These are phyloP conservation scores for Brachypteracias leptosomus DNA, from an alignment of 2,113 vertebrate genomes.

Conservation along the genomic window DNA sequence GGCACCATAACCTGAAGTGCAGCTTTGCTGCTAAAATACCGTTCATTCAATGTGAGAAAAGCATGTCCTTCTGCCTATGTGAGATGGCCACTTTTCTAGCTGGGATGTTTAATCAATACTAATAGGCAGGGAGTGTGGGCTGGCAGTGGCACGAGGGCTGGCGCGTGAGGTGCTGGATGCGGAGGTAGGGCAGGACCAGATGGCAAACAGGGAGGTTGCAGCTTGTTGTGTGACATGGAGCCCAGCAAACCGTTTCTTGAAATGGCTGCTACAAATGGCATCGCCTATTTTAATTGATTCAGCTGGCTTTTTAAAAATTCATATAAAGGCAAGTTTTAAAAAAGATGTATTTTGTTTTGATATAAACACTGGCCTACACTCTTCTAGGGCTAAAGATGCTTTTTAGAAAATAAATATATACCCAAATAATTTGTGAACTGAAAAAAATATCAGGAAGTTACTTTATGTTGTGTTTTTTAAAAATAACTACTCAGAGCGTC, in stretches of 20 bases:
- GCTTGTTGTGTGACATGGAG: fast-evolving
- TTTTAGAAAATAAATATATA: neutral
- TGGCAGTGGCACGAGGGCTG: neutral
- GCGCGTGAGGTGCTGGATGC: neutral
- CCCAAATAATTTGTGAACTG: neutral
- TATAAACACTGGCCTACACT: neutral
- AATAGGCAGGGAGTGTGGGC: neutral
- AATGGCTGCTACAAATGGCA: neutral
- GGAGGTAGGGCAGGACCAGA: neutral
- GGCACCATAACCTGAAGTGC: neutral
- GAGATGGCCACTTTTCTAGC: neutral
- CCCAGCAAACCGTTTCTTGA: neutral
- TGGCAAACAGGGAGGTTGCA: neutral
- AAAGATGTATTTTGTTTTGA: neutral
- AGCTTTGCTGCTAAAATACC: neutral
- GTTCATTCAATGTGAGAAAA: fast-evolving
- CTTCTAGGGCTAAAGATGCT: neutral
- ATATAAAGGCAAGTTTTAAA: neutral
- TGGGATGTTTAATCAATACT: neutral
- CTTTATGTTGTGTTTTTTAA: neutral
- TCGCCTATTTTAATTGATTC: neutral
- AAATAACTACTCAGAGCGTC: neutral
- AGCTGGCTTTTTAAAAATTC: neutral
- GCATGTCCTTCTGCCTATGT: neutral
- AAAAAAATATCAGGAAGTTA: neutral